A percentile compares a stretch with the other conserved stretches of the same genome.
phyloP scores from a whole-genome alignment of 2,113 vertebrate genomes.

The Pedetes capensis region DNA sequence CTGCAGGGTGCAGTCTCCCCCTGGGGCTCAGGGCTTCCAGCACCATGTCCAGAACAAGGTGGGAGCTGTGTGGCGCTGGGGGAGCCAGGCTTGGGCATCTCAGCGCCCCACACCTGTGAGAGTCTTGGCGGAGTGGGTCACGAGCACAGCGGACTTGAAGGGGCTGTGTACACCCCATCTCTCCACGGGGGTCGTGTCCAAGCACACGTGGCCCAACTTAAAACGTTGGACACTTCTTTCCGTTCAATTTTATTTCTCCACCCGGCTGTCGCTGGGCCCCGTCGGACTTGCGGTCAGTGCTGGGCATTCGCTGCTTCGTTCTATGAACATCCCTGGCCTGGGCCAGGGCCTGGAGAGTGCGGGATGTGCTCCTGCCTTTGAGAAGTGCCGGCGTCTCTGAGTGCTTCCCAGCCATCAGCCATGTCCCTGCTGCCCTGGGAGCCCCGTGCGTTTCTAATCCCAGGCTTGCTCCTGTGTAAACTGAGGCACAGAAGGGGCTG shows the following conservation, averaged over 20 bases:
- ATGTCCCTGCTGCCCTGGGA: background rate
- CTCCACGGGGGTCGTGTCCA: no score
- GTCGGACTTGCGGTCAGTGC: background rate
- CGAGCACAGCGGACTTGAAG: background rate
- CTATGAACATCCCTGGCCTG: no score
- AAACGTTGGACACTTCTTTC: no score
- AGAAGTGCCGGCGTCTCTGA: background rate
- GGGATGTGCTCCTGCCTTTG: no score
- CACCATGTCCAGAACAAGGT: background rate
- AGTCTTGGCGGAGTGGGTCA: no score
- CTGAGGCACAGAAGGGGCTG: no score
- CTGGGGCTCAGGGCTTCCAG: background rate
- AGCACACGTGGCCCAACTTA: no score
- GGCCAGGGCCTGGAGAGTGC: no score
- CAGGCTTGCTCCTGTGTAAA: background rate
- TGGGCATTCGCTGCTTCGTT: no score
- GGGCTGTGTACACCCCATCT: no score
- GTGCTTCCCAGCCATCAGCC: background rate
- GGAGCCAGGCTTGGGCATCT: background rate
- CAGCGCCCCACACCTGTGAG: background rate
- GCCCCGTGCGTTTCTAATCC: background rate
- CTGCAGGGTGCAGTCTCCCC: no score
- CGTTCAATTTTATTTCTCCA: background rate
- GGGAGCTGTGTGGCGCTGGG: background rate
- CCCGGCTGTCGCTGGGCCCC: background rate